phyloP scores from a whole-genome alignment of 2,113 vertebrate species.

The Sminthopsis crassicaudata region DNA sequence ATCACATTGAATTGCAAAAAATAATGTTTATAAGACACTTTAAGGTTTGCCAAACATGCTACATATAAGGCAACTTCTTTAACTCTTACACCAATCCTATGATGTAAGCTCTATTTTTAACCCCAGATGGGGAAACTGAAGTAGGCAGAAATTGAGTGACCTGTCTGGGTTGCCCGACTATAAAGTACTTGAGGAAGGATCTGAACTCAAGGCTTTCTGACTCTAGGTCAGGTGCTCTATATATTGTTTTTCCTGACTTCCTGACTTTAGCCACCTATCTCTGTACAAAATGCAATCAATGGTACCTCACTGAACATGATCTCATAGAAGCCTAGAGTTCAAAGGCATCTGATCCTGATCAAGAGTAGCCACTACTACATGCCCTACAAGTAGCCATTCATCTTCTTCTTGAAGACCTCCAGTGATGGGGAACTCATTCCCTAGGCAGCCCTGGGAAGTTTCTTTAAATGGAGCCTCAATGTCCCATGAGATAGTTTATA shows the following conservation, averaged over 20 bases:
- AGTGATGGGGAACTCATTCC: not conserved
- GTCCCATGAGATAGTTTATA: not conserved
- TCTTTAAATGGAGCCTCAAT: not conserved
- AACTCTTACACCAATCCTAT: not conserved
- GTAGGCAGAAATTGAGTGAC: not conserved
- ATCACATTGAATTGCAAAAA: not conserved
- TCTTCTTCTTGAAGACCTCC: not conserved
- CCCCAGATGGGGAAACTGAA: not conserved
- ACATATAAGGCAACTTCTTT: not conserved
- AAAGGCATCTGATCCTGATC: not conserved
- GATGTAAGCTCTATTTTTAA: not conserved
- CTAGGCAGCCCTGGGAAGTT: not conserved
- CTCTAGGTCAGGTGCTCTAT: not conserved
- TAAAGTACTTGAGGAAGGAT: not conserved
- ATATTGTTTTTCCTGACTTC: not conserved
- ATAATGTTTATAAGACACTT: not conserved
- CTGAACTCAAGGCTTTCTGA: not conserved
- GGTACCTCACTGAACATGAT: not conserved
- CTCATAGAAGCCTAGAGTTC: not conserved
- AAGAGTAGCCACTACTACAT: not conserved
- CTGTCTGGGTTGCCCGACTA: not conserved
- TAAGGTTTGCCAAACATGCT: not conserved
- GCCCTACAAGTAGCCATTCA: not conserved
- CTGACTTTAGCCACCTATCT: not conserved
- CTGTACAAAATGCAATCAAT: not conserved